Evolutionary conservation across 2,797 vertebrate genomes (phyloP), one percentile per base, ranked within the genome.

Genomic region (Ciconia nigra): DNA sequence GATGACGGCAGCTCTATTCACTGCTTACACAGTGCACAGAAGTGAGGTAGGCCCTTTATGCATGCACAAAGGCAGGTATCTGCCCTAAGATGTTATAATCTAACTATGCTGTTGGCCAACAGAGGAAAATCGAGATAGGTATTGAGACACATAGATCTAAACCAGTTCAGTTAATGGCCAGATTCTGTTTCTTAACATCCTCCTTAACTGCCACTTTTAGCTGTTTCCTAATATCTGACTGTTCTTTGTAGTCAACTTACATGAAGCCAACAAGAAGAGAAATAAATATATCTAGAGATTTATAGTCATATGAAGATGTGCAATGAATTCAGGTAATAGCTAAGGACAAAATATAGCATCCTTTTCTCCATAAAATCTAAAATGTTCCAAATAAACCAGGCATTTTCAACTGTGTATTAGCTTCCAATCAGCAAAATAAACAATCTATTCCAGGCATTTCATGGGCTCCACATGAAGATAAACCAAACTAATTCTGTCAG

Each of bases 381-480:
- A 74, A 42, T n/a, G n/a, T 61, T 90, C 57, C 88, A 91, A 96
- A 85, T 81, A 85, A 90, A n/a, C 86, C 62, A 96, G 85, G 42
- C 90, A 91, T 91, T 87, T 61, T 61, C 25, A 90, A 94, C 57
- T 83, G 57, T 71, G 41, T 91, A 96, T 97, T 97, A 97, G 89
- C 91, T 95, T 96, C 95, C 78, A 96, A 97, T 97, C 88, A 96
- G 89, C 85, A 98, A 97, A 96, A 96, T 96, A 97, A 98, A 97
- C 96, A 97, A 87, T 28, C 22, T 93, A 91, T 95, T 94, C 78
- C 77, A 97, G 95, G 89, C 83, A 96, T 96, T 95, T 94, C 94
- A 97, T 90, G 83, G 82, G 81, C 84, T 98, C 79, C 94, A 96
- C 83, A 95, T 90, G 95, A 97, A 97, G 97, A 98, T 95, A 98